Percentiles rank a stretch among this genome's conserved stretches.
Evolutionary conservation across 2,797 vertebrate genomes (phyloP).

Genomic region (Poecilia velifera): DNA sequence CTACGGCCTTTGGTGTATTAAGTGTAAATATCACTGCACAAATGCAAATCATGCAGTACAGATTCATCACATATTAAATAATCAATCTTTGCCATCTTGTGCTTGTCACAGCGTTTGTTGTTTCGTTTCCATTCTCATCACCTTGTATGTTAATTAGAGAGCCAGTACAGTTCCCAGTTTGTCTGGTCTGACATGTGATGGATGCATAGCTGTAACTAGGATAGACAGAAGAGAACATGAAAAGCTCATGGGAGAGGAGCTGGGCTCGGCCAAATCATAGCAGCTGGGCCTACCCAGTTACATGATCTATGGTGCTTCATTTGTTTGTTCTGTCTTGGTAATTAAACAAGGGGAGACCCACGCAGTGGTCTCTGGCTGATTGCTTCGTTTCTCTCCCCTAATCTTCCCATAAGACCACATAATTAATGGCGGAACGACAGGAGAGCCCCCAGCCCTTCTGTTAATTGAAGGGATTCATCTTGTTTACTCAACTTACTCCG

Average conservation of each 20-base stretch:
- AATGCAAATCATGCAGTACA: background rate
- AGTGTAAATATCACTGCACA: slow-evolving; percentile 2
- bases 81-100: slow-evolving; percentile 21
- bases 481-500: slow-evolving; percentile 67
- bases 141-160: slow-evolving; percentile 46
- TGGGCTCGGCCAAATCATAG: slow-evolving; percentile 44
- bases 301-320: slow-evolving; percentile 66
- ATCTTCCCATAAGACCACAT: slow-evolving; percentile 77
- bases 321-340: slow-evolving; percentile 69
- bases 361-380: slow-evolving; percentile 61
- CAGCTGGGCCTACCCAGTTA: slow-evolving; percentile 45
- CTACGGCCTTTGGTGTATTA: background rate
- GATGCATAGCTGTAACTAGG: slow-evolving; percentile 40
- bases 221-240: slow-evolving; percentile 15
- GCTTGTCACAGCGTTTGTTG: slow-evolving; percentile 23
- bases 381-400: slow-evolving; percentile 59
- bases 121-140: slow-evolving; percentile 32
- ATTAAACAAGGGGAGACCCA: slow-evolving; percentile 72
- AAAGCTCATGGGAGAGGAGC: slow-evolving; percentile 20
- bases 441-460: slow-evolving; percentile 56
- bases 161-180: slow-evolving; percentile 30
- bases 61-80: slow-evolving; percentile 17
- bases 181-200: slow-evolving; percentile 59
- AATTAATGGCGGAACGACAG: slow-evolving; percentile 78
- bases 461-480: slow-evolving; percentile 77